phyloP scores from a whole-genome alignment of 2,888 invertebrate genomes.

The Enchytraeus crypticus region DNA sequence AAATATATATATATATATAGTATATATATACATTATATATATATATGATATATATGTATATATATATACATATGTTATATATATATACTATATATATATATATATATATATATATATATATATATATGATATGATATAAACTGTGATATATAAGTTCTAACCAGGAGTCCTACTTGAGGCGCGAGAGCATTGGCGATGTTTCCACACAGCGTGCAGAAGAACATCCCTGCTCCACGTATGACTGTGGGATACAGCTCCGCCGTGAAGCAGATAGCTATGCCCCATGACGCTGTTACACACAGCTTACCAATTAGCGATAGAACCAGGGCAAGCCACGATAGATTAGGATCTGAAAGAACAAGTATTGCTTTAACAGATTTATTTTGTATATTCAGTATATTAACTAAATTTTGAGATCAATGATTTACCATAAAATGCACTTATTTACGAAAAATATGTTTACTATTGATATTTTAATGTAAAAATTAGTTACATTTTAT shows the following conservation, averaged over 20 bases:
- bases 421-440: not conserved
- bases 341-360: not conserved
- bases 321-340: conserved; percentile 43
- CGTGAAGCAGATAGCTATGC: conserved; percentile 74
- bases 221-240: conserved; percentile 5
- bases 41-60: too few species aligned
- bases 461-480: too few species aligned
- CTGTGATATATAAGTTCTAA: not conserved
- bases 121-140: too few species aligned
- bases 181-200: conserved; percentile 13
- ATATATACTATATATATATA: too few species aligned
- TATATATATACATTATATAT: too few species aligned
- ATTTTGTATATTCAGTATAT: not conserved
- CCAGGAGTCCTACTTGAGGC: conserved; percentile 12
- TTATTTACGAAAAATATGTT: too few species aligned
- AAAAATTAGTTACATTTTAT: too few species aligned
- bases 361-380: not conserved
- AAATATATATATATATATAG: too few species aligned
- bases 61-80: too few species aligned
- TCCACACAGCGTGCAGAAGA: conserved; percentile 11
- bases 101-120: too few species aligned
- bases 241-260: conserved; percentile 78
- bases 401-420: not conserved
- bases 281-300: conserved; percentile 71
- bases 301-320: conserved; percentile 68